Percentiles rank a stretch among this genome's conserved stretches.
Conservation (phyloP, 2,113 vertebrate genomes). For the Labeo catla region DNA sequence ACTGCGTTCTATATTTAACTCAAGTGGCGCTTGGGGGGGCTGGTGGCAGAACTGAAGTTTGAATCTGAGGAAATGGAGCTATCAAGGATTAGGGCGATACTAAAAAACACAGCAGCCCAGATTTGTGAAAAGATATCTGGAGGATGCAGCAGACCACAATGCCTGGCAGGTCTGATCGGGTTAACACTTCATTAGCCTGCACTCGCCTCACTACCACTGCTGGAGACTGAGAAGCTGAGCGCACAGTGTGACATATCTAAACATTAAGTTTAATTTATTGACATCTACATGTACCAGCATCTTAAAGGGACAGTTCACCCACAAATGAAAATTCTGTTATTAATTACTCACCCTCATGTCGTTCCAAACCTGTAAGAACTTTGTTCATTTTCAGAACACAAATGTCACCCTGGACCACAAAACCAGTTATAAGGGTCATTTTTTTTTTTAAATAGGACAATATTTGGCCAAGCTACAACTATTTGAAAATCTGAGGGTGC, state of each 20-base stretch:
- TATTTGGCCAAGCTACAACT: too few relatives aligned
- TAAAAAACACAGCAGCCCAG: background rate
- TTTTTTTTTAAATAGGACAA: too few relatives aligned
- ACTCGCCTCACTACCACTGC: background rate
- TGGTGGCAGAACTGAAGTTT: constrained; percentile 12
- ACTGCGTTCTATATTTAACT: constrained; percentile 47
- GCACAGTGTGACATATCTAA: background rate
- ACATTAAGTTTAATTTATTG: background rate
- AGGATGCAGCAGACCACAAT: background rate
- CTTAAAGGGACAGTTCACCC: background rate
- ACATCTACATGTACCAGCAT: background rate
- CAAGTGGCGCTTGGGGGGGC: constrained; percentile 23
- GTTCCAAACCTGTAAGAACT: too few relatives aligned
- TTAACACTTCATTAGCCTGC: constrained; percentile 4
- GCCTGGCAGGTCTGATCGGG: background rate
- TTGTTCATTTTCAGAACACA: too few relatives aligned
- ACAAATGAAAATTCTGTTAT: too few relatives aligned
- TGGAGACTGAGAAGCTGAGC: background rate
- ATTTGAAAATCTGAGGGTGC: too few relatives aligned
- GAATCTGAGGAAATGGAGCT: constrained; percentile 25
- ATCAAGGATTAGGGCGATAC: constrained; percentile 6
- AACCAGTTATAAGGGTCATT: too few relatives aligned
- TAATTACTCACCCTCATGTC: too few relatives aligned
- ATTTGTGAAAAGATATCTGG: background rate
- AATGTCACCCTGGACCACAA: too few relatives aligned